Evolutionary conservation across 2,888 invertebrate genomes (phyloP), one percentile per base, ranked within the genome.

Genomic region (Nyleta sp.): DNA sequence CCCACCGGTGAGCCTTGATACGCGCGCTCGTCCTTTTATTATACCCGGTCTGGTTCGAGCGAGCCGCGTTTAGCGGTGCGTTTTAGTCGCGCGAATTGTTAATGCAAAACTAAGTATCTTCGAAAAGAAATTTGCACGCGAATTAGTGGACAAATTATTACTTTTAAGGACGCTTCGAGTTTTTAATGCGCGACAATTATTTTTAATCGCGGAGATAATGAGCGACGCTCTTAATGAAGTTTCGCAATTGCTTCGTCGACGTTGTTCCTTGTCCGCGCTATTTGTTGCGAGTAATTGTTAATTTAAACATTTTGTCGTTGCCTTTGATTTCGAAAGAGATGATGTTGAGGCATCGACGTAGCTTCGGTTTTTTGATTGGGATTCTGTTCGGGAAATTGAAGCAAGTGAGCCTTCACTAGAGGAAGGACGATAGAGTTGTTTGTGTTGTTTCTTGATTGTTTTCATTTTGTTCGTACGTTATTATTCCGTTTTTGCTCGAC

Each of bases 1-100:
- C 20, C 42, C 35, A 13, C 22, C 35, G 44, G 35, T 35, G 46
- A 67, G 28, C 38, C 55, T 42, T 53, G 15, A 52, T 53, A 65
- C 22, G 33, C 44, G 53, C n/a, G n/a, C n/a, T n/a, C n/a, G n/a
- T 5, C 28, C 28, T 7, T 28, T 28, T 28, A 28, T 28, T 28
- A 28, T 28, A 28, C 28, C 28, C 28, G 1, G 28, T 1, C 28
- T 28, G 28, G n/a, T 28, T 28, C 10, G 28, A 28, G 28, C 28
- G 28, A 7, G 7, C 28, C 28, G 28, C n/a, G n/a, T n/a, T n/a
- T n/a, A n/a, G n/a, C n/a, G n/a, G n/a, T n/a, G n/a, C n/a, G n/a
- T n/a, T 65, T 65, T 53, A 33, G 15, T 35, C 40, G 46, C 10
- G 18, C 13, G 17, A 53, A 65, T 50, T 50, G 50, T 64, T 40